phyloP scores from a whole-genome alignment of 2,113 vertebrate genomes.

The Eonycteris spelaea region DNA sequence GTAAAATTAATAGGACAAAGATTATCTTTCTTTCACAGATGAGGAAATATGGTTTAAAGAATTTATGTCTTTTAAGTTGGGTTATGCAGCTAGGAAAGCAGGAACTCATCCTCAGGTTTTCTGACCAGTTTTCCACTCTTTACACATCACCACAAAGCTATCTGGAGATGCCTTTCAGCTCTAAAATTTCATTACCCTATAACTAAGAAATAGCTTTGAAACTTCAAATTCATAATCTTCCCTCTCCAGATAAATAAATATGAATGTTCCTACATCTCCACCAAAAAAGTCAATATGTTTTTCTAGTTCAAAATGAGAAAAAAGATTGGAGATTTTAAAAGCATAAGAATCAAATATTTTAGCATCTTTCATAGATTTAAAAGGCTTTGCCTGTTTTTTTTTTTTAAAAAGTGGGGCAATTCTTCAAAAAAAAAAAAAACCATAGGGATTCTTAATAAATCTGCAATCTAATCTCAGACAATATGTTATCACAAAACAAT shows the following conservation, averaged over 20 bases:
- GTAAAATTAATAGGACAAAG: not conserved
- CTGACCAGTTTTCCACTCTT: slow-evolving; percentile 31
- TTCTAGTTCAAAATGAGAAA: slow-evolving; percentile 68
- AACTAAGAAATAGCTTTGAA: slow-evolving; percentile 63
- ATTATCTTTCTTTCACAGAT: slow-evolving; percentile 27
- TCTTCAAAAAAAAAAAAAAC: slow-evolving; percentile 1
- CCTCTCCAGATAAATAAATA: slow-evolving; percentile 67
- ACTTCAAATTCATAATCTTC: slow-evolving; percentile 67
- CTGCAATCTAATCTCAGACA: slow-evolving; percentile 19
- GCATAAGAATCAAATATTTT: slow-evolving; percentile 66
- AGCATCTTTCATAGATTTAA: slow-evolving; percentile 59
- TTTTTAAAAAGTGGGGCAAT: not conserved
- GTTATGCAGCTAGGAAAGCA: not conserved
- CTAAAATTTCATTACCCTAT: slow-evolving; percentile 56
- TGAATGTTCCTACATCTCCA: slow-evolving; percentile 48
- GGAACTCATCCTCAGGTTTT: not conserved
- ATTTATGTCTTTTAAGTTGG: not conserved
- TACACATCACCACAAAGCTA: slow-evolving; percentile 43
- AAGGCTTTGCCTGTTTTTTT: slow-evolving; percentile 30
- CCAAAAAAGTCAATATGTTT: slow-evolving; percentile 65
- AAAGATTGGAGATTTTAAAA: slow-evolving; percentile 59
- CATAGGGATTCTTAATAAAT: slow-evolving; percentile 49
- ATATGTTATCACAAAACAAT: slow-evolving; percentile 48
- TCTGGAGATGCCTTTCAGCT: not conserved
- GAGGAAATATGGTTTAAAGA: slow-evolving; percentile 17